phyloP scores from a whole-genome alignment of 2,888 invertebrate genomes.

The Melieria crassipennis region DNA sequence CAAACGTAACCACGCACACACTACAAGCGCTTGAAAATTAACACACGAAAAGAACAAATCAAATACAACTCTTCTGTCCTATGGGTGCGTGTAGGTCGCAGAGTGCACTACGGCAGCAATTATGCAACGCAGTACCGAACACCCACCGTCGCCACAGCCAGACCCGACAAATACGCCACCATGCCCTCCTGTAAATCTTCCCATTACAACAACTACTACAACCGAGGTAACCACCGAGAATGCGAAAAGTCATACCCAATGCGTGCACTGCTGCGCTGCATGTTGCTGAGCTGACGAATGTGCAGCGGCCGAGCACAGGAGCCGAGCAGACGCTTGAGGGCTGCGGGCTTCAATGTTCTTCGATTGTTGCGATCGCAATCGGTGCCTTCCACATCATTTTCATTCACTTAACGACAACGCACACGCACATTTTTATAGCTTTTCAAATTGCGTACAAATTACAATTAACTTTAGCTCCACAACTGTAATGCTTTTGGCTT shows the following conservation, averaged over 20 bases:
- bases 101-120: constrained; percentile 49
- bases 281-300: too few species aligned
- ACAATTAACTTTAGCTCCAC: too few species aligned
- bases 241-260: constrained; percentile 27
- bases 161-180: constrained; percentile 56
- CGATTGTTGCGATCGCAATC: too few species aligned
- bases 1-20: constrained; percentile 1
- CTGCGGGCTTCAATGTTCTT: too few species aligned
- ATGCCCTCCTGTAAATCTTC: constrained; percentile 50
- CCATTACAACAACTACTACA: constrained; percentile 44
- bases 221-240: constrained; percentile 53
- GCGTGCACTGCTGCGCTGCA: too few species aligned
- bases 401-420: too few species aligned
- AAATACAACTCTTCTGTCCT: not conserved
- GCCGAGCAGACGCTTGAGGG: too few species aligned
- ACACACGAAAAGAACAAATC: not conserved
- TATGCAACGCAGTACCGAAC: constrained; percentile 57
- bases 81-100: constrained; percentile 50
- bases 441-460: not conserved
- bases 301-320: too few species aligned
- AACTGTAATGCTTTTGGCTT: too few species aligned
- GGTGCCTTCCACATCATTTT: too few species aligned
- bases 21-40: not conserved
- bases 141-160: constrained; percentile 49
- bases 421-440: not conserved